Evolutionary conservation across 2,888 invertebrate species (phyloP).

Genomic region (Tenthredo amoena): DNA sequence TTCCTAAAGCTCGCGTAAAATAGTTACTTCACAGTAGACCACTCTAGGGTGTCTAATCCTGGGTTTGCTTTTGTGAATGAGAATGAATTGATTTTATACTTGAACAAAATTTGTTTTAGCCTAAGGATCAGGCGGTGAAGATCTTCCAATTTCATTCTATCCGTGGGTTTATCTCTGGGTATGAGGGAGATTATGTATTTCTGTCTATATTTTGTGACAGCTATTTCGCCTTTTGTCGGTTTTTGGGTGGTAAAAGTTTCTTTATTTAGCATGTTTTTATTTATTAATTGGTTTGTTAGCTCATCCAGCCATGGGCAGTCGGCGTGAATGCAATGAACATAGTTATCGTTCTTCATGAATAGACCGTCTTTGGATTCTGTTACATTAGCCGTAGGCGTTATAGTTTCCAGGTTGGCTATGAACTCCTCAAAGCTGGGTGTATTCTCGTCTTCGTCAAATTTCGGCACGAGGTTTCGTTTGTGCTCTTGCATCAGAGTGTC

Average conservation of each 20-base stretch:
- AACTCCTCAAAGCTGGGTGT: neutral
- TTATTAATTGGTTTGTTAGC: too few relatives aligned
- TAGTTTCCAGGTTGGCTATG: neutral
- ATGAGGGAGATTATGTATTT: too few relatives aligned
- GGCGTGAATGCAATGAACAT: neutral
- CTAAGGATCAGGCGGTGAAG: too few relatives aligned
- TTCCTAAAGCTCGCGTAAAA: neutral
- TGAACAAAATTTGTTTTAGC: neutral
- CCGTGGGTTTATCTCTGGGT: too few relatives aligned
- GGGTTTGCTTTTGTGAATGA: neutral
- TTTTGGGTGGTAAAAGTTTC: too few relatives aligned
- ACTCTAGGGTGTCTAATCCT: neutral
- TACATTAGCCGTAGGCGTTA: neutral
- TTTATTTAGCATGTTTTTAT: too few relatives aligned
- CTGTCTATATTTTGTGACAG: too few relatives aligned
- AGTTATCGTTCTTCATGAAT: constrained; percentile 10
- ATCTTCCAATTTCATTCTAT: too few relatives aligned
- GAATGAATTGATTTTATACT: neutral
- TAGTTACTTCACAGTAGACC: too few relatives aligned
- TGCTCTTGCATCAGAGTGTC: neutral
- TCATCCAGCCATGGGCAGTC: neutral
- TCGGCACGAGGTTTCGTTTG: neutral
- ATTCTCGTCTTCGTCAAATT: neutral
- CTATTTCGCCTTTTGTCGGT: too few relatives aligned
- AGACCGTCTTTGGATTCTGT: neutral